Conservation (phyloP, 2,113 vertebrate species). For the Ceyx cyanopectus region DNA sequence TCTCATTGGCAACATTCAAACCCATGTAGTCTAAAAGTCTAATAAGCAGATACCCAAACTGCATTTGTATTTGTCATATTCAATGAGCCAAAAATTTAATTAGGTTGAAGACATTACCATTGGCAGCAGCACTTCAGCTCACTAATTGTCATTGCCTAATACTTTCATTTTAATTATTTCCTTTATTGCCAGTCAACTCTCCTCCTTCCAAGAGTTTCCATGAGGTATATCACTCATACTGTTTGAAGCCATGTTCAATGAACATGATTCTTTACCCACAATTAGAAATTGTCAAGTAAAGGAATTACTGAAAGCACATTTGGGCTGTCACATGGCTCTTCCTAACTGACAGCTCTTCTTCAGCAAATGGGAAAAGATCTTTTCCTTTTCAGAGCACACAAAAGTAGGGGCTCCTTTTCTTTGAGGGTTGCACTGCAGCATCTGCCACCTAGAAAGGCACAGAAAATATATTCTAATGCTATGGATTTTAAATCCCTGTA, state of each 20-base stretch:
- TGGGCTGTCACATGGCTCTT: neutral
- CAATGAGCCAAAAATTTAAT: slow-evolving; percentile 72
- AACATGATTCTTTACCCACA: neutral
- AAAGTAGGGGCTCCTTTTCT: neutral
- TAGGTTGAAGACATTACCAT: slow-evolving; percentile 53
- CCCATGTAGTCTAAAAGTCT: neutral
- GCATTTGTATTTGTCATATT: slow-evolving; percentile 61
- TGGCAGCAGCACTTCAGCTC: slow-evolving; percentile 26
- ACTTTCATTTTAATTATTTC: slow-evolving; percentile 44
- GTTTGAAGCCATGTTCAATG: neutral
- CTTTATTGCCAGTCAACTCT: slow-evolving; percentile 1
- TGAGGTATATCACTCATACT: neutral
- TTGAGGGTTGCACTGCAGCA: neutral
- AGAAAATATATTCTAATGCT: neutral
- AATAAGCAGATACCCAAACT: slow-evolving; percentile 20
- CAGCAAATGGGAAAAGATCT: neutral
- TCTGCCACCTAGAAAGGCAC: neutral
- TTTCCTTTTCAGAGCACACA: neutral
- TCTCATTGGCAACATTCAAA: neutral
- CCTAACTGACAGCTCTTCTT: neutral
- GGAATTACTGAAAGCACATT: neutral
- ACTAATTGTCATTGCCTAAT: slow-evolving; percentile 40
- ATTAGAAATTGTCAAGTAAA: neutral
- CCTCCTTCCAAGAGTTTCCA: neutral
- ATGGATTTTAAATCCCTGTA: neutral